Conservation (phyloP, 2,113 vertebrate genomes). For the Coreoperca whiteheadi region DNA sequence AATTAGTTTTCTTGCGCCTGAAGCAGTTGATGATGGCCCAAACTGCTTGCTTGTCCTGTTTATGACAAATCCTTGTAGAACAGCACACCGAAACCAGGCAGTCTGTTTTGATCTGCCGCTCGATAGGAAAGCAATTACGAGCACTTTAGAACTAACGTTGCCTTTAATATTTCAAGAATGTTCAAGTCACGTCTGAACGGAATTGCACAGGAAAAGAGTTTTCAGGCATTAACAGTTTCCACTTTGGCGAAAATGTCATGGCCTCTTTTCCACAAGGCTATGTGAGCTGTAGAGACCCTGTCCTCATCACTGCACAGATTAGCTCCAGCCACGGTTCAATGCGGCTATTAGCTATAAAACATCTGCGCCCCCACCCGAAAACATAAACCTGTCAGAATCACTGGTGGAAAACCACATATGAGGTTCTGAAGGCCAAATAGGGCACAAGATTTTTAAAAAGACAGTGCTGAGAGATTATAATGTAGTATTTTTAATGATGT, state of each 20-base stretch:
- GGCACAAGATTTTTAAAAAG: background rate
- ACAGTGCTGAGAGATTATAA: background rate
- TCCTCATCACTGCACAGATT: slow-evolving; percentile 47
- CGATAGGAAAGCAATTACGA: slow-evolving; percentile 15
- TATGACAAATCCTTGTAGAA: slow-evolving; percentile 22
- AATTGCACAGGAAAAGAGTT: slow-evolving; percentile 42
- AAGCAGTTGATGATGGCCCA: slow-evolving; percentile 1
- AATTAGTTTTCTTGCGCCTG: background rate
- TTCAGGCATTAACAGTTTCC: slow-evolving; percentile 47
- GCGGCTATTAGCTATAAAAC: slow-evolving; percentile 30
- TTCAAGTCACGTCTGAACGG: slow-evolving; percentile 33
- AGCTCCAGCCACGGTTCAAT: slow-evolving; percentile 36
- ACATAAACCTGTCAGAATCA: slow-evolving; percentile 26
- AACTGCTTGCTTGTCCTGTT: slow-evolving; percentile 14
- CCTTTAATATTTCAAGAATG: slow-evolving; percentile 48
- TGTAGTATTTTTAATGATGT: background rate
- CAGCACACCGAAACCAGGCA: background rate
- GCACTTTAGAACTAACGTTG: background rate
- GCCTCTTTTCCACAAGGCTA: slow-evolving; percentile 36
- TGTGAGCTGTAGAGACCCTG: slow-evolving; percentile 31
- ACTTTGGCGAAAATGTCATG: slow-evolving; percentile 59
- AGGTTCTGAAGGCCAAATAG: background rate
- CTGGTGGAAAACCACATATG: background rate
- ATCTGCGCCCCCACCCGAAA: slow-evolving; percentile 31
- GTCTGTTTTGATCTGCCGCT: slow-evolving; percentile 12